Conservation (phyloP, 1,140 invertebrate genomes). For the Aphis gossypii region DNA sequence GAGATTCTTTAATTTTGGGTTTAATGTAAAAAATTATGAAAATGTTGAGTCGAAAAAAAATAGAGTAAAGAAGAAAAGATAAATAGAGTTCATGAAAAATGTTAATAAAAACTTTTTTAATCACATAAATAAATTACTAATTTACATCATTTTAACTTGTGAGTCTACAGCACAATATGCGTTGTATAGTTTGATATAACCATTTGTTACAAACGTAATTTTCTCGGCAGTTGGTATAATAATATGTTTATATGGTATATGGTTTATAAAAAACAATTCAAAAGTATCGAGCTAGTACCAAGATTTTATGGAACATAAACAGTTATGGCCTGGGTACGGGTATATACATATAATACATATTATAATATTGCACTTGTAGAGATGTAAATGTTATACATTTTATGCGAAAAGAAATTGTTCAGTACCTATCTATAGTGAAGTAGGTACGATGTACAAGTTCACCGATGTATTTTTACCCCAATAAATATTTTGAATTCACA, state of each 20-base stretch:
- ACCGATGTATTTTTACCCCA: not conserved
- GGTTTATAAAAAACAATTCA: conserved; percentile 8
- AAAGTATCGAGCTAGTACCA: not conserved
- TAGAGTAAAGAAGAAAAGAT: not conserved
- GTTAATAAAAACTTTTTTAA: conserved; percentile 20
- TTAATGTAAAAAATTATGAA: conserved; percentile 12
- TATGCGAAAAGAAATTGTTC: not conserved
- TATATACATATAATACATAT: not conserved
- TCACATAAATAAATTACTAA: conserved; percentile 18
- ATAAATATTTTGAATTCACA: not conserved
- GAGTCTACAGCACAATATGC: not conserved
- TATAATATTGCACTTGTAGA: not conserved
- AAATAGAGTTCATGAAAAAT: conserved; percentile 14
- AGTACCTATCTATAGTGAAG: not conserved
- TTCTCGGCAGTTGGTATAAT: not conserved
- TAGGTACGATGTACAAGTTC: not conserved
- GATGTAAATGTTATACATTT: not conserved
- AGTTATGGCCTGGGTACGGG: not conserved
- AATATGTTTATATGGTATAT: not conserved
- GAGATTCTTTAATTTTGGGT: not conserved
- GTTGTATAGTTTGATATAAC: not conserved
- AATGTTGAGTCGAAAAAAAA: not conserved
- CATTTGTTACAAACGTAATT: not conserved
- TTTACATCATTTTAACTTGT: not conserved
- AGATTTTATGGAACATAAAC: conserved; percentile 9